These are phyloP conservation scores for Notospermus geniculatus DNA, from an alignment of 1,140 invertebrate genomes.

Conservation along the genomic window DNA sequence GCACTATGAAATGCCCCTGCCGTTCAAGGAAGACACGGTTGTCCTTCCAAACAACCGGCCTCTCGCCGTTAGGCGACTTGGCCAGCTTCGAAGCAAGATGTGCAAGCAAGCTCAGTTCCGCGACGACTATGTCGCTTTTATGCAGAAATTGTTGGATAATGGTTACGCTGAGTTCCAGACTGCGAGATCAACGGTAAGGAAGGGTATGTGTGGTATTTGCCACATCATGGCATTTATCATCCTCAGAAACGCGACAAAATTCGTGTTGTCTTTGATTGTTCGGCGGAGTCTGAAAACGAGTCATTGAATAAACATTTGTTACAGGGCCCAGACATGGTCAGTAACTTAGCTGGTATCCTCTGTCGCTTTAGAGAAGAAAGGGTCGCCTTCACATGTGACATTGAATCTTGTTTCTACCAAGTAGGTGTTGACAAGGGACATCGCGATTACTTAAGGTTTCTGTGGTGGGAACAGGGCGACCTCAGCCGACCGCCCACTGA, in stretches of 20 bases:
- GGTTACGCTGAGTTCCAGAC: background rate
- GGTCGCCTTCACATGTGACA: conserved; percentile 22
- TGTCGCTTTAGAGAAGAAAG: conserved; percentile 3
- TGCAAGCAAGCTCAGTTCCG: too few species aligned
- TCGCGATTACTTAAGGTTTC: conserved; percentile 18
- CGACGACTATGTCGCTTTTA: too few species aligned
- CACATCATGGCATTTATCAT: conserved; percentile 16
- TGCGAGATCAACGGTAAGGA: background rate
- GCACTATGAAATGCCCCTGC: too few species aligned
- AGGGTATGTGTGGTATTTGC: conserved; percentile 17
- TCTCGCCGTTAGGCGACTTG: too few species aligned
- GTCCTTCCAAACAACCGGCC: too few species aligned
- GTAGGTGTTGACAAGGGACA: conserved; percentile 19
- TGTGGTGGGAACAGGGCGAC: conserved; percentile 16
- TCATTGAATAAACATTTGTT: conserved; percentile 16
- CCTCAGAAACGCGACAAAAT: conserved; percentile 12
- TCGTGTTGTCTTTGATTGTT: conserved; percentile 17
- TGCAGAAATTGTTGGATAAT: too few species aligned
- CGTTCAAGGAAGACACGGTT: too few species aligned
- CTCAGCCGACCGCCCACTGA: conserved; percentile 15
- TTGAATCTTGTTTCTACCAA: conserved; percentile 27
- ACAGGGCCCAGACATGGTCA: conserved; percentile 13
- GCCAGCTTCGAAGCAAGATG: too few species aligned
- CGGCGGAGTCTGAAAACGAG: conserved; percentile 7
- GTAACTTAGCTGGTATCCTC: conserved; percentile 10